Conservation (phyloP, 2,797 vertebrate species). For the Podarcis siculus region DNA sequence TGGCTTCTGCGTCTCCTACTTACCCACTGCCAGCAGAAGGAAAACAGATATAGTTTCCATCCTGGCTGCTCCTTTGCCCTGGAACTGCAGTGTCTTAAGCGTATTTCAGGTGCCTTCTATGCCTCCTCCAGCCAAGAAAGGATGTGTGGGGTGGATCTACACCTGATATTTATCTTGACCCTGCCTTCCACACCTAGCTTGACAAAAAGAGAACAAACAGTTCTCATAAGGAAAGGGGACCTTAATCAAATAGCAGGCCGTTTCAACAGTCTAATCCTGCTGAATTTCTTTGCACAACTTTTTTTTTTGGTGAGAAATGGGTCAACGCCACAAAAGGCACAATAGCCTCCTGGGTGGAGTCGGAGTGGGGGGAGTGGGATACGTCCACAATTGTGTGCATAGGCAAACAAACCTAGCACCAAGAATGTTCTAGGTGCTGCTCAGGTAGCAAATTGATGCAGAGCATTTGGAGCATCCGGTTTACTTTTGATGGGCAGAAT, state of each 20-base stretch:
- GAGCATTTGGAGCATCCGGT: neutral
- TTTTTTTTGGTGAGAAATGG: neutral
- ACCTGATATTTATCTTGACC: neutral
- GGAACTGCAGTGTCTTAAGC: neutral
- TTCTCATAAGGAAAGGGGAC: neutral
- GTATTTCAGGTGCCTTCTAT: neutral
- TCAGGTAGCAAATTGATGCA: neutral
- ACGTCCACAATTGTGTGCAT: neutral
- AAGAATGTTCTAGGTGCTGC: neutral
- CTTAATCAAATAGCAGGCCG: neutral
- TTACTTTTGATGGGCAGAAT: neutral
- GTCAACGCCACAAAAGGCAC: neutral
- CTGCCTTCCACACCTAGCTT: neutral
- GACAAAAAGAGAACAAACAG: slow-evolving; percentile 6
- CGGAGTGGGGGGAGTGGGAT: neutral
- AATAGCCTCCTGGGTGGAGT: neutral
- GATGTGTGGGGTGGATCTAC: neutral
- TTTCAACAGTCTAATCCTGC: neutral
- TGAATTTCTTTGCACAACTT: neutral
- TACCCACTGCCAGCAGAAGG: slow-evolving; percentile 35
- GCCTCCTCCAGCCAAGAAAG: neutral
- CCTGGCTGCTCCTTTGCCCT: neutral
- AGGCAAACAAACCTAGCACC: neutral
- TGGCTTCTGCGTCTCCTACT: neutral
- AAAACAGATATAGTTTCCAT: neutral